phyloP scores from a whole-genome alignment of 2,888 invertebrate genomes.

The Polymixis flavicincta region DNA sequence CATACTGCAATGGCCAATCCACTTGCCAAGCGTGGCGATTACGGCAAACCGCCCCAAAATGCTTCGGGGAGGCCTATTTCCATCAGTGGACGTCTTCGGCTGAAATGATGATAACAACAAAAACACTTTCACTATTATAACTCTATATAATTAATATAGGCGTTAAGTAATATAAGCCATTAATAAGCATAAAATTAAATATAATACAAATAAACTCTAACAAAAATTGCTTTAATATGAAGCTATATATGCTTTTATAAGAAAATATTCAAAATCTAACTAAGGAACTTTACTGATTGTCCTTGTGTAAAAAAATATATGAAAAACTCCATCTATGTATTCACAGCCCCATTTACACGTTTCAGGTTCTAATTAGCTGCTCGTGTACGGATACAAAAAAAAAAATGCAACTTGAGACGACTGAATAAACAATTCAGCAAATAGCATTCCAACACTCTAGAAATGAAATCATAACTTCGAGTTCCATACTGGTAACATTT shows the following conservation, averaged over 20 bases:
- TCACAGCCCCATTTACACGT: conserved; percentile 13
- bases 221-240: background rate
- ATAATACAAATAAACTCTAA: background rate
- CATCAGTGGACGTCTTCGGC: too few relatives aligned
- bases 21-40: too few relatives aligned
- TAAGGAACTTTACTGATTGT: background rate
- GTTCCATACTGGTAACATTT: background rate
- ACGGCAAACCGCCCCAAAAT: too few relatives aligned
- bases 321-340: background rate
- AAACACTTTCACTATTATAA: background rate
- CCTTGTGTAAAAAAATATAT: background rate
- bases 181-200: background rate
- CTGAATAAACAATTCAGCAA: background rate
- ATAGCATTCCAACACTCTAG: background rate
- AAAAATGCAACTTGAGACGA: background rate
- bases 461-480: background rate
- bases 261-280: background rate
- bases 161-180: background rate
- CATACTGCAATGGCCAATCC: too few relatives aligned
- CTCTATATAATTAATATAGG: background rate
- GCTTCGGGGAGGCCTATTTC: too few relatives aligned
- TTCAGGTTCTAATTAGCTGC: conserved; percentile 17
- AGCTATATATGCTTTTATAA: too few relatives aligned
- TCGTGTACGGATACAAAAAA: background rate
- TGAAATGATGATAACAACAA: too few relatives aligned